Base-by-base conservation (phyloP, 92 coral and sea anemone species). In the Bergia sp. region DNA sequence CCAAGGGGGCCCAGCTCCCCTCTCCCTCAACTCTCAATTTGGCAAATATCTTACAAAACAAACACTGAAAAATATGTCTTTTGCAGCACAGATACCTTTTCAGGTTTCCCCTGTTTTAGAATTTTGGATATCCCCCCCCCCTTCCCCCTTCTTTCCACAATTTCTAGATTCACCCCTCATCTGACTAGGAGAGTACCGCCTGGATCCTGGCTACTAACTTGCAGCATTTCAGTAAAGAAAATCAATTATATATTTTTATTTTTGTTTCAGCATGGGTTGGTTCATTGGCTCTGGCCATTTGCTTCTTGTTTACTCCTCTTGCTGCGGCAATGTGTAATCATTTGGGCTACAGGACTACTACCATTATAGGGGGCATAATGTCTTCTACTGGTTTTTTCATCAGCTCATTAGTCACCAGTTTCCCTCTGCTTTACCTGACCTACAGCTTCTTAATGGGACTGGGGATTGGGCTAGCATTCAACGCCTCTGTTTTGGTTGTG, bases 401-500 rank as follows among this genome's bases (percentile, higher is more conserved):
- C 77, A 83, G 87, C 78, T 83, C 87, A 69, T 44, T 43, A 23
- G 78, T 83, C 77, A 83, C 87, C 76, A 83, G 77, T 23, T 83
- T 83, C 29, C 87, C 87, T 83, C 64, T 83, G 58, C 87, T 83
- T 67, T 83, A 83, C 65, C 77, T 83, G 87, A 83, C 87, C 41
- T 83, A 83, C 77, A 83, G 87, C 64, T 29, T 83, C 20, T 2
- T 83, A 29, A 43, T 83, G 77, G 87, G 87, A 42, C 77, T 83
- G 40, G 87, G 87, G 73, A 37, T 45, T n/a, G 87, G 87, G 6
- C 87, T 83, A 72, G 73, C 77, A 42, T 83, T 83, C 58, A 83
- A 83, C 69, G 87, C 87, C 58, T 83, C 87, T 37, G 77, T 83
- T 44, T 42, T 83, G 61, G 78, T 83, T 43, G 87, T 83, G 2